Base-by-base conservation (phyloP, 2,113 vertebrate species). In the Zeus faber region DNA sequence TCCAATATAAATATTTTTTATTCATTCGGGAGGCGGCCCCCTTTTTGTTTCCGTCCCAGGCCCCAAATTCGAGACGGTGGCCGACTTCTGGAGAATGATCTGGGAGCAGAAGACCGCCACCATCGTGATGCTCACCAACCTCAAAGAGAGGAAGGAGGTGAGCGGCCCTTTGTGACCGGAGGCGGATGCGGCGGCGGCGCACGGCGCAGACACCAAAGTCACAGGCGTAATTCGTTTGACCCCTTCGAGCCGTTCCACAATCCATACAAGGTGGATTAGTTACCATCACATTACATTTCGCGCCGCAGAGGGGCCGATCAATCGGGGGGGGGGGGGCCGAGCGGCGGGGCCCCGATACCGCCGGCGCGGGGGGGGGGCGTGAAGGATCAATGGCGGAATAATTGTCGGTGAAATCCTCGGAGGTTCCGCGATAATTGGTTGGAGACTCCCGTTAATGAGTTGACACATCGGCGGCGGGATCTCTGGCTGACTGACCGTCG, bases 141-240 rank as follows among this genome's bases (percentile, higher is more conserved):
- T 99, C 52, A 98, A 96, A 52, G 97, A 99, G 44, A 91, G 96
- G 9, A 98, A 98, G 68, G 97, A 98, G 91, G 97, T 96, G 16
- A 27, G 60, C 49, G 29, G 44, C 6, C 22, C 8, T 31, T 57
- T 48, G 25, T 37, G 17, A 18, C 20, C 14, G 21, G 24, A 44
- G 8, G 31, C 31, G 9, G 31, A 33, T 13, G 13, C 2, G 13
- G 31, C 9, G 31, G 31, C 9, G 13, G 31, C 31, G 5, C n/a
- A n/a, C n/a, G 31, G 31, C 13, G 2, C 9, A 13, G 31, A 10
- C 31, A 33, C 13, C 31, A 29, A 9, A 29, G 26, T 29, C 26
- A 4, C 26, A 33, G 52, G 61, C 55, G 65, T 77, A 68, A 81
- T 84, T 85, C 78, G 57, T 80, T 68, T 80, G 74, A 83, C 77